Base-by-base conservation (phyloP, 1,140 invertebrate species). In the Sinonovacula constricta region DNA sequence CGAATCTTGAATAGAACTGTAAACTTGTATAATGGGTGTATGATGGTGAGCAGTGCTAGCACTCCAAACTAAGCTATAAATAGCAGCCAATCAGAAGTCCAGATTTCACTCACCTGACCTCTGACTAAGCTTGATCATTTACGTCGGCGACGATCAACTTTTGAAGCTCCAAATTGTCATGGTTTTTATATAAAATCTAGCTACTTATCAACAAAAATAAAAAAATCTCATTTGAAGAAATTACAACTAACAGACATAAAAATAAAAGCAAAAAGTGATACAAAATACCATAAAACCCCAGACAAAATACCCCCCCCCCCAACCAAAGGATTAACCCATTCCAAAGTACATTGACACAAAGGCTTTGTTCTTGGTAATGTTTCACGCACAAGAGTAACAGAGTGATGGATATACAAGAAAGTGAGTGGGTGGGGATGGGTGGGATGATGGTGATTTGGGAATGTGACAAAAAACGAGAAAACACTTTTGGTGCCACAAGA, bases 301-400 rank as follows among this genome's bases (percentile, higher is more conserved):
- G 34, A 39, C 26, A 5, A 65, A n/a, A 28, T 65, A 33, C 62
- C 24, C 62, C 62, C 33, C 33, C 56, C 56, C 14, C 14, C 12
- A 14, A 15, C 24, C 12, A 26, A 15, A 10, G 39, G n/a, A 65
- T 28, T 33, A 65, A 65, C 15, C 26, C 24, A n/a, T n/a, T n/a
- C n/a, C n/a, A n/a, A n/a, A n/a, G n/a, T n/a, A n/a, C n/a, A n/a
- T n/a, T n/a, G n/a, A n/a, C n/a, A n/a, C n/a, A n/a, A n/a, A n/a
- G 71, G 72, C 36, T 76, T 66, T 76, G 72, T 76, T 76, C 72
- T n/a, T n/a, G n/a, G n/a, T n/a, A n/a, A n/a, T n/a, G n/a, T n/a
- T n/a, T n/a, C n/a, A n/a, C n/a, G n/a, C n/a, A n/a, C n/a, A n/a
- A n/a, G n/a, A n/a, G n/a, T n/a, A n/a, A n/a, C n/a, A n/a, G n/a